These are phyloP conservation scores for Drosophila kanapiae DNA, from an alignment of 1,140 invertebrate species.

Conservation along the genomic window DNA sequence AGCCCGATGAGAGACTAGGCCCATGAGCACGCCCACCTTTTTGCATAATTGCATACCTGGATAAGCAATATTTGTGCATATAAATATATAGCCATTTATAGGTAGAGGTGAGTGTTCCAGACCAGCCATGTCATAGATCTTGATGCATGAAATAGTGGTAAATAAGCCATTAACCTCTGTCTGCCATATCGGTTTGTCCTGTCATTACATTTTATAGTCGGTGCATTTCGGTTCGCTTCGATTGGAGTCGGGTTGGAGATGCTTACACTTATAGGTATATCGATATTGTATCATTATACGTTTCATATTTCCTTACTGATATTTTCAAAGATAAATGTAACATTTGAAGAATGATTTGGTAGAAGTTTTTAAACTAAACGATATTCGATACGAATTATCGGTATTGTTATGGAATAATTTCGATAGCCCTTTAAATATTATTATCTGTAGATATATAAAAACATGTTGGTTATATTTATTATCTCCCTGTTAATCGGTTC, in stretches of 20 bases:
- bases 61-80: slow-evolving; percentile 26
- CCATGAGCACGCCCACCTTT: slow-evolving; percentile 21
- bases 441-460: not conserved
- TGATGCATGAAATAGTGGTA: slow-evolving; percentile 61
- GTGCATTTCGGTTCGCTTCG: not conserved
- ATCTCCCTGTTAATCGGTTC: not conserved
- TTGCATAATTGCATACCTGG: slow-evolving; percentile 68
- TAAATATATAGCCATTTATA: slow-evolving; percentile 12
- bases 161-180: slow-evolving; percentile 53
- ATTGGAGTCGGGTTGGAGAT: not conserved
- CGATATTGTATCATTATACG: not conserved
- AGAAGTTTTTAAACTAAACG: not conserved
- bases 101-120: slow-evolving; percentile 1
- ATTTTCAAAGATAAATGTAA: not conserved
- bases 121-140: slow-evolving; percentile 46
- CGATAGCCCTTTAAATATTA: no score
- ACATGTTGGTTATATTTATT: not conserved
- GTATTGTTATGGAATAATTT: no score
- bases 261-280: not conserved
- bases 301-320: no score
- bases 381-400: not conserved
- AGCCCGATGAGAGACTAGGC: not conserved
- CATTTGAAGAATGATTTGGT: not conserved
- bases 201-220: not conserved
- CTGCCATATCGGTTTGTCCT: slow-evolving; percentile 8